These are phyloP conservation scores for Tipula confusa DNA, from an alignment of 2,888 invertebrate species.

Conservation along the genomic window DNA sequence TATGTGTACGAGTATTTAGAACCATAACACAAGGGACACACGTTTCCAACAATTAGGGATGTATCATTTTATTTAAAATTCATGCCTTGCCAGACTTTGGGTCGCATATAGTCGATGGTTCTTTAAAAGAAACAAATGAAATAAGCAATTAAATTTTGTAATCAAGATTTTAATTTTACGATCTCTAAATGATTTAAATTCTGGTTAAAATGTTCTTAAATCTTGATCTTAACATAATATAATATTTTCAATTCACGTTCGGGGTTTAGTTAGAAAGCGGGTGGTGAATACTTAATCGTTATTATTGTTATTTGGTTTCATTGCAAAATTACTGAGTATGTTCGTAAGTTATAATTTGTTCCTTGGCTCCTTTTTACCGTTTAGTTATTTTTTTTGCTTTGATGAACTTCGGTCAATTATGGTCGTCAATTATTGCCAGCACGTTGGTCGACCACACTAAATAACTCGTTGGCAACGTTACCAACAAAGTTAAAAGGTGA, in stretches of 20 bases:
- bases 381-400: too few species aligned
- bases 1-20: background rate
- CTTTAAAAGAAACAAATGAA: background rate
- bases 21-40: conserved; percentile 12
- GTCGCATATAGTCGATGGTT: background rate
- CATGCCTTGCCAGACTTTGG: background rate
- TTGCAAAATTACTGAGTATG: too few species aligned
- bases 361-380: too few species aligned
- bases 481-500: too few species aligned
- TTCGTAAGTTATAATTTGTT: too few species aligned
- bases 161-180: background rate
- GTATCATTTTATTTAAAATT: conserved; percentile 4
- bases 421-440: too few species aligned
- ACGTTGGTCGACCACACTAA: too few species aligned
- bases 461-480: too few species aligned
- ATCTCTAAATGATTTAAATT: background rate
- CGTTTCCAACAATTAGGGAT: conserved; percentile 20
- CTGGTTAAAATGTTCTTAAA: background rate
- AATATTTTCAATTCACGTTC: background rate
- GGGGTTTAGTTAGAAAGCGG: background rate
- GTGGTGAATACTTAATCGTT: background rate
- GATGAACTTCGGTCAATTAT: too few species aligned
- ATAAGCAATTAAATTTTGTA: background rate
- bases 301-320: too few species aligned
- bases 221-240: background rate